Evolutionary conservation across 2,888 invertebrate species (phyloP), one percentile per base, ranked within the genome.

Genomic region (Lutraria lutraria): DNA sequence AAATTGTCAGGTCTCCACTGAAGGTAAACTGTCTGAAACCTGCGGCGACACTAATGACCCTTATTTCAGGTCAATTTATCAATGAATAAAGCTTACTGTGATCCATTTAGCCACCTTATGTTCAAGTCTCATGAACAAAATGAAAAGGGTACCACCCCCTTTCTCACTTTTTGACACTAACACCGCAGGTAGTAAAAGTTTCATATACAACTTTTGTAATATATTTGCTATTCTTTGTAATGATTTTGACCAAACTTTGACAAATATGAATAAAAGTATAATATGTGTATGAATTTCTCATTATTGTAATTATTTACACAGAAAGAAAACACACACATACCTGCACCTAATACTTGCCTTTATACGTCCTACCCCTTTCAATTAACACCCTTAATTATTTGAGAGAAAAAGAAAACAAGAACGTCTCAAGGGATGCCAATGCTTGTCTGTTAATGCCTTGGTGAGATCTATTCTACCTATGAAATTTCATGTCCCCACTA

Each of bases 41-140:
- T 68, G 85, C 87, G 85, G 80, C 87, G 80, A 79, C 79, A 82
- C 76, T 76, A 68, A 84, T 89, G 83, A 72, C 81, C 31, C 82
- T 90, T 87, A 87, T 85, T 90, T 89, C 89, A 84, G 87, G 89
- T 83, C 85, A 87, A 89, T 90, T 90, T 90, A 87, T 87, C 83
- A 25, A n/a, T 72, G 83, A 53, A 82, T 83, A 63, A 25, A 56
- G 31, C 89, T 52, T 31, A 84, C 91, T 91, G 89, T 12, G 86
- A 60, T 15, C 29, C 15, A 87, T 89, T 89, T 89, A 80, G 81
- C 81, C 80, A 56, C 34, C 85, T 85, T 85, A 80, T 60, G 79
- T 34, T 72, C 81, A 80, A 80, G 56, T 79, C 29, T 68, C 82
- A 82, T 31, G 82, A 82, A 54, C 76, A 54, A 53, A 53, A 68